Evolutionary conservation across 2,113 vertebrate genomes (phyloP).

Genomic region (Orycteropus afer): DNA sequence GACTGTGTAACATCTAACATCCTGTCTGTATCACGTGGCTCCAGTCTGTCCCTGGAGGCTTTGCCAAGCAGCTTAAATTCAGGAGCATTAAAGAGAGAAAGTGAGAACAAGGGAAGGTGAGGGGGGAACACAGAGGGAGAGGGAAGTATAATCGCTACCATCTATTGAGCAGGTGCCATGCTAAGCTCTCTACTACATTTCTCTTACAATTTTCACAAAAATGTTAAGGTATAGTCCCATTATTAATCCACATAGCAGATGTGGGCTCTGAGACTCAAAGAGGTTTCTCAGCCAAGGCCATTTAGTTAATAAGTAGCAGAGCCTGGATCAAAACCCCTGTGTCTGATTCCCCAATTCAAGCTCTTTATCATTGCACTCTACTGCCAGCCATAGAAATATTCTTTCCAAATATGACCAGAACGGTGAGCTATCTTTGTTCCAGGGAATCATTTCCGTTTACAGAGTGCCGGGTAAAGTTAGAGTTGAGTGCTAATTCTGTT

Average conservation of each 20-base stretch:
- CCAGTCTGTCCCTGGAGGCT: constrained; percentile 67
- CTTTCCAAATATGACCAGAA: not conserved
- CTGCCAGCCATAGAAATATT: constrained; percentile 32
- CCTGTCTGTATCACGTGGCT: constrained; percentile 66
- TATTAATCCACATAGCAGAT: not conserved
- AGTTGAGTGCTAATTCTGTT: constrained; percentile 57
- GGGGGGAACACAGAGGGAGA: not conserved
- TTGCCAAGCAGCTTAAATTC: constrained; percentile 68
- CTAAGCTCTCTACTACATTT: not conserved
- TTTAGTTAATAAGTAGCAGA: constrained; percentile 1
- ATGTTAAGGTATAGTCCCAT: not conserved
- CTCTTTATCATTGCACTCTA: constrained; percentile 6
- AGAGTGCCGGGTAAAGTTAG: constrained; percentile 11
- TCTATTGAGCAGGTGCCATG: not conserved
- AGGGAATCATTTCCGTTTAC: constrained; percentile 59
- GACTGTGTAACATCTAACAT: constrained; percentile 74
- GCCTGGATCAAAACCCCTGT: not conserved
- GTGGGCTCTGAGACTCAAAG: not conserved
- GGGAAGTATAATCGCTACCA: not conserved
- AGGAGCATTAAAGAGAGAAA: constrained; percentile 50
- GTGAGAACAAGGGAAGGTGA: not conserved
- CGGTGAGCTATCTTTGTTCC: constrained; percentile 11
- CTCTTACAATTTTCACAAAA: not conserved
- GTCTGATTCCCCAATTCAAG: constrained; percentile 25
- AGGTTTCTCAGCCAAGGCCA: not conserved